phyloP scores from a whole-genome alignment of 2,797 vertebrate genomes.

The Sebastes kiyomatsui region DNA sequence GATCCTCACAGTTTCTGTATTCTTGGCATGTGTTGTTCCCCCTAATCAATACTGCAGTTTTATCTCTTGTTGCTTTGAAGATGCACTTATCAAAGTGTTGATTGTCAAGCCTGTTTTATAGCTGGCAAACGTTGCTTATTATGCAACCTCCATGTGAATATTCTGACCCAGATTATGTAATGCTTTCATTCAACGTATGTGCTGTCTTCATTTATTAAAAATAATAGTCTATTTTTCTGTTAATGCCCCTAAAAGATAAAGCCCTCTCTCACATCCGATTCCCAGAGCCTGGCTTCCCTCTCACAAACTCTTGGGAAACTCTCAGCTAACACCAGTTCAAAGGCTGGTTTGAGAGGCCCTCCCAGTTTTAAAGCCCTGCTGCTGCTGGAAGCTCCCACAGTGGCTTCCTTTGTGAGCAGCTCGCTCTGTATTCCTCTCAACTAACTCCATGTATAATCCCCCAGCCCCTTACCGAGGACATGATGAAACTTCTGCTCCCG shows the following conservation, averaged over 20 bases:
- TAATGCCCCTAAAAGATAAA: neutral
- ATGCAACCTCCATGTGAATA: neutral
- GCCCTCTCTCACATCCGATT: conserved; percentile 43
- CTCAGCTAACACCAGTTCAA: conserved; percentile 68
- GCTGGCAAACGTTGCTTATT: neutral
- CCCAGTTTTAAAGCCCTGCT: conserved; percentile 56
- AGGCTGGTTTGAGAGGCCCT: conserved; percentile 64
- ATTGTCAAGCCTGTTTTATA: neutral
- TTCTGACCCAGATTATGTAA: neutral
- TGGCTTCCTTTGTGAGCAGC: conserved; percentile 71
- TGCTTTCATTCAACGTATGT: neutral
- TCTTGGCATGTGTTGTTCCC: too few species aligned
- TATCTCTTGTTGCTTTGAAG: neutral
- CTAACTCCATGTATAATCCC: conserved; percentile 44
- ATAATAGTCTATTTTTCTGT: neutral
- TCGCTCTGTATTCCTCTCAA: conserved; percentile 73
- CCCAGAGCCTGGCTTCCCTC: conserved; percentile 53
- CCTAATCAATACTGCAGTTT: neutral
- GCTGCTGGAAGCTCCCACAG: conserved; percentile 75
- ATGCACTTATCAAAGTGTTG: neutral
- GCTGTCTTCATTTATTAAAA: neutral
- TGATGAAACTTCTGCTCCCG: conserved; percentile 43
- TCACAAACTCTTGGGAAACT: conserved; percentile 70
- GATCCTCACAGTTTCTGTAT: neutral
- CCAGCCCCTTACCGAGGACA: neutral